Evolutionary conservation across 2,797 vertebrate genomes (phyloP), one percentile per base, ranked within the genome.

Genomic region (Chelidonichthys spinosus): DNA sequence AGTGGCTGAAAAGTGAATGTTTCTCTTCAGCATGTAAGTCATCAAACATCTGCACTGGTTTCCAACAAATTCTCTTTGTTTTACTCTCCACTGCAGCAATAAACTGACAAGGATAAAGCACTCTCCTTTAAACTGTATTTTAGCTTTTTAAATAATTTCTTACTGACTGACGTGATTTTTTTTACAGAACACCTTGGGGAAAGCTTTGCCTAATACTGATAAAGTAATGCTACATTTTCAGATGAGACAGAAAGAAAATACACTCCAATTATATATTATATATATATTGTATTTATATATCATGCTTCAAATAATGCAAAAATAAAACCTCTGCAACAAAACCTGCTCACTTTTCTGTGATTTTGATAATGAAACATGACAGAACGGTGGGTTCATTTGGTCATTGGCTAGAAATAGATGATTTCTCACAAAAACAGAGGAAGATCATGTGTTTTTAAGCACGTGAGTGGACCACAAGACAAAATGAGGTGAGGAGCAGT

Each of bases 1-100:
- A 72, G 81, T 87, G 82, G 81, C 69, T 66, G 44, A 69, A 79
- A 66, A 49, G 61, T 59, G 69, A 72, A 84, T 60, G 1, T 63
- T 61, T 65, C 32, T 59, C 6, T 25, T 4, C 43, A 62, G 32
- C 2, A 0, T 14, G 1, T 11, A 35, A 55, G 33, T 40, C 40
- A 63, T 9, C 2, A 11, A 25, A n/a, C 17, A 5, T 65, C 13
- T 17, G 42, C 25, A 11, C 18, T 33, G 15, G 13, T 62, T 62
- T 54, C 13, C 39, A 11, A 63, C 9, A 46, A 15, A 73, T n/a
- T 6, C 2, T 46, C 36, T 36, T 39, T 59, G 3, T 18, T 69
- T 49, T 59, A 53, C 32, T 62, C 35, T 85, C 25, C 59, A 37
- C 58, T 6, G 18, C 46, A 32, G 62, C 58, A 46, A 37, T 76